Evolutionary conservation across 2,113 vertebrate genomes (phyloP).

Genomic region (Sitta europaea): DNA sequence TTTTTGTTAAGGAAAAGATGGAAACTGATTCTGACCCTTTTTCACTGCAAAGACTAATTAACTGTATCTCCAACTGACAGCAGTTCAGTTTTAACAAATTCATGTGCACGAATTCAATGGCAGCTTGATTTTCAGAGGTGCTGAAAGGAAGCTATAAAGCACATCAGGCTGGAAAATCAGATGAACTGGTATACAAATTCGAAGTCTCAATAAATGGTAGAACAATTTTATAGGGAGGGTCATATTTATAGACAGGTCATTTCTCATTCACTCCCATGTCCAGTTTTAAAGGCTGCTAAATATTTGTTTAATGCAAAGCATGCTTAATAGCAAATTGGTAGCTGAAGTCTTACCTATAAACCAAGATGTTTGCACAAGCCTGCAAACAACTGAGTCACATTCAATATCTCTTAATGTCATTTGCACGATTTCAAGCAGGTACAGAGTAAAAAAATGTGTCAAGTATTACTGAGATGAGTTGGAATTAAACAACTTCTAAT

Average conservation of each 20-base stretch:
- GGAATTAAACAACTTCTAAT: background rate
- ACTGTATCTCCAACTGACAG: accelerated
- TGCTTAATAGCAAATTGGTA: background rate
- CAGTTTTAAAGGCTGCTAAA: background rate
- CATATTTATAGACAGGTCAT: accelerated
- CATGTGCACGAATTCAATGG: accelerated
- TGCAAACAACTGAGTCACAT: background rate
- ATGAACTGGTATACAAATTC: background rate
- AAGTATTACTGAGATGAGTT: background rate
- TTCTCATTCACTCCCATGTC: background rate
- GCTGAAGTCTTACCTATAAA: background rate
- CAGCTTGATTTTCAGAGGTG: background rate
- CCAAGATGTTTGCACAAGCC: background rate
- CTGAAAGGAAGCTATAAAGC: background rate
- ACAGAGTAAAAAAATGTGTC: background rate
- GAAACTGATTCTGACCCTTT: background rate
- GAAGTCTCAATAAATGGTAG: background rate
- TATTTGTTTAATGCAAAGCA: background rate
- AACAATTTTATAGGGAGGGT: background rate
- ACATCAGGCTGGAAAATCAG: background rate
- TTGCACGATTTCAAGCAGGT: background rate
- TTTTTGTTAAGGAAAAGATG: background rate
- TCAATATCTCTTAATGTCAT: accelerated
- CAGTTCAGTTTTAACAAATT: background rate
- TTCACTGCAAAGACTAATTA: background rate